Percentiles rank a stretch among this genome's conserved stretches.
These are phyloP conservation scores for Haemorhous mexicanus DNA, from an alignment of 2,113 vertebrate species.

Conservation along the genomic window DNA sequence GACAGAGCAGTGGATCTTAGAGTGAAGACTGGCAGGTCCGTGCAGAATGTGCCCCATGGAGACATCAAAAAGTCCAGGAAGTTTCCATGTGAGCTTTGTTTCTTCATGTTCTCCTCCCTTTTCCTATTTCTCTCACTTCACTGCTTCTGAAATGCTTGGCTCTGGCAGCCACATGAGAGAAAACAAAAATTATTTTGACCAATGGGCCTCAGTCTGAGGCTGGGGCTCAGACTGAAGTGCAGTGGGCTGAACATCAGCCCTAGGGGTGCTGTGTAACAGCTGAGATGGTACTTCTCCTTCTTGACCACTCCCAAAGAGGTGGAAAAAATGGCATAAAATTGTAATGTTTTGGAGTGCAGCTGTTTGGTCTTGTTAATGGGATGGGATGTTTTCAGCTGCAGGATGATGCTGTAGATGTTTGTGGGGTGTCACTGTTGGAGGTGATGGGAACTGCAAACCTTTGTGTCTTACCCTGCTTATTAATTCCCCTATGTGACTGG, in stretches of 20 bases:
- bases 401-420: rapidly evolving
- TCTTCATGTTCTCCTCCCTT: background rate
- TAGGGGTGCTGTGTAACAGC: background rate
- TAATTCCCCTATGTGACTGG: background rate
- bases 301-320: background rate
- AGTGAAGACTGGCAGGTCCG: background rate
- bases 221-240: background rate
- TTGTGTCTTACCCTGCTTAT: background rate
- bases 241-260: background rate
- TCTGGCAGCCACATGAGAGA: background rate
- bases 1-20: background rate
- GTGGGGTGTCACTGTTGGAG: background rate
- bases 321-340: background rate
- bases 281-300: background rate
- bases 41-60: background rate
- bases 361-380: background rate
- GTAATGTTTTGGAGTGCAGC: background rate
- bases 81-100: background rate
- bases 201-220: background rate
- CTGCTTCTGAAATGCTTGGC: background rate
- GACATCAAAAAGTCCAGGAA: background rate
- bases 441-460: background rate
- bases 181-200: background rate
- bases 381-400: background rate
- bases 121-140: background rate